Conservation (phyloP, 2,797 vertebrate species). For the Phrynocephalus guinanensis region DNA sequence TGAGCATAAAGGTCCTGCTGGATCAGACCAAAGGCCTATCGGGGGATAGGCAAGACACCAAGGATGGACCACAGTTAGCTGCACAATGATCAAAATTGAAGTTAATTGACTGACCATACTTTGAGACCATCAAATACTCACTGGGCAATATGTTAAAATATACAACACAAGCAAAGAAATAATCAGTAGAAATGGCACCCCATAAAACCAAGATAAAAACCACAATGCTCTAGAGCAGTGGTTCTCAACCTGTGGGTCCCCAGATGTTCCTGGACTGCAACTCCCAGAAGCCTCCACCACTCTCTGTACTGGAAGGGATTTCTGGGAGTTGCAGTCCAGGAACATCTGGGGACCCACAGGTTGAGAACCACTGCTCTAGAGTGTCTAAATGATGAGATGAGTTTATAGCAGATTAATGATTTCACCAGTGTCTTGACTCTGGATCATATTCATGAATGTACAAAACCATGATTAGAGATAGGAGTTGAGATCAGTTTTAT, state of each 20-base stretch:
- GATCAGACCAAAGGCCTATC: neutral
- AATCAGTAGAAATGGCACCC: too few species aligned
- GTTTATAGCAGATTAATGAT: neutral
- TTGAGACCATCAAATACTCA: neutral
- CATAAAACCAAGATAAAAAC: too few species aligned
- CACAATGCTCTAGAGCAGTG: neutral
- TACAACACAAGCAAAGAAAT: neutral
- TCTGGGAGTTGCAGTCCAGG: too few species aligned
- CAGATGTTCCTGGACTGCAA: too few species aligned
- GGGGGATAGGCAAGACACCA: too few species aligned
- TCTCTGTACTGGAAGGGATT: too few species aligned
- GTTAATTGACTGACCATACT: neutral
- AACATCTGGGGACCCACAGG: too few species aligned
- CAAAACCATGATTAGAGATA: neutral
- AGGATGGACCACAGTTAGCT: neutral
- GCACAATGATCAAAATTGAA: neutral
- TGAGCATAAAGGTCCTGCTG: neutral
- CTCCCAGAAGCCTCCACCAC: too few species aligned
- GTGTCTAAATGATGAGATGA: neutral
- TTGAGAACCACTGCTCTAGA: too few species aligned
- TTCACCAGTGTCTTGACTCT: neutral
- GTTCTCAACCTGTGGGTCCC: too few species aligned
- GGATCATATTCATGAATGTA: neutral
- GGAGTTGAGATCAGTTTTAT: too few species aligned
- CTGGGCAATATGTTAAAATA: neutral